Evolutionary conservation across 2,113 vertebrate genomes (phyloP), one percentile per base, ranked within the genome.

Genomic region (Erythrolamprus reginae): DNA sequence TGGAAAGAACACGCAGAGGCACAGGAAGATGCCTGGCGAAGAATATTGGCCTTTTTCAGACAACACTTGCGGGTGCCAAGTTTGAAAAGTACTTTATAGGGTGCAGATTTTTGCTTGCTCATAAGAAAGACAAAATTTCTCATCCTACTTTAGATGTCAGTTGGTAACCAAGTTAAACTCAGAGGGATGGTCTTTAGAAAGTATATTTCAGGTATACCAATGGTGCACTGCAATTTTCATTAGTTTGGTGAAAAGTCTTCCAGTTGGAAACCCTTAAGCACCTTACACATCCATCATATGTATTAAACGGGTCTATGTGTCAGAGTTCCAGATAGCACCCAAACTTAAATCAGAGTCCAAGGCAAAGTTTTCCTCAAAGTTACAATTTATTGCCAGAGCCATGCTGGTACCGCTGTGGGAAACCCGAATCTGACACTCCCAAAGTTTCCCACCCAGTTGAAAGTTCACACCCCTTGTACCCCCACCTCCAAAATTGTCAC

Each of bases 31-130:
- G 94, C 95, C 1, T 98, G 97, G 97, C 82, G 0, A 83, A 96
- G 96, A 90, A 96, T 97, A 92, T 96, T 96, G 84, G 91, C 93
- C n/a, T 97, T 98, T 93, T 96, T 97, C 88, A 89, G 93, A 90
- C 89, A 82, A 13, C 95, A 97, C 58, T 89, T 97, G 84, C n/a
- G 92, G 91, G 91, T 92, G 38, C 94, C 92, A 0, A 5, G 86
- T 28, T 42, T 91, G 28, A 93, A 89, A 82, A 93, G 94, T 90
- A 91, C 88, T n/a, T 65, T 96, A 65, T 96, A 96, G 92, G 38
- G 1, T 28, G 55, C 89, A 33, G 19, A 19, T 42, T 91, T 21
- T 8, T 56, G 9, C n/a, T 12, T 12, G 1, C 15, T 45, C 38
- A 23, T 56, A 82, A 47, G 26, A 45, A 21, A 19, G 23, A 15